Percentiles rank a stretch among this genome's conserved stretches.
Evolutionary conservation across 2,888 invertebrate species (phyloP).

Genomic region (Aporophyla lueneburgensis): DNA sequence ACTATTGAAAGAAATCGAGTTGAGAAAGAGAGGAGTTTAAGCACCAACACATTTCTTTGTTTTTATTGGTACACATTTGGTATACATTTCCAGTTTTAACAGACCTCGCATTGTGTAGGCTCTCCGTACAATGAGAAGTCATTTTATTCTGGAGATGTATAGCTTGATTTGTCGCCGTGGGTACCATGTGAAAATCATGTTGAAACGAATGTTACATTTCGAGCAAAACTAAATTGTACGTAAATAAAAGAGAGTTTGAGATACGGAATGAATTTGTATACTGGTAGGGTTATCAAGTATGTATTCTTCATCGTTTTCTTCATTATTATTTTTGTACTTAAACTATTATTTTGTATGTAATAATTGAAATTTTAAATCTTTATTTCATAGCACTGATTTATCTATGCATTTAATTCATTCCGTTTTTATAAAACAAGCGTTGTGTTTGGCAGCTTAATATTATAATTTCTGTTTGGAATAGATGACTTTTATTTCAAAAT

Average conservation of each 20-base stretch:
- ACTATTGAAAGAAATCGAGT: conserved; percentile 3
- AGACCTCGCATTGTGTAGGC: too few species aligned
- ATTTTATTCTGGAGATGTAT: too few species aligned
- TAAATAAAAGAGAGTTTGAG: conserved; percentile 41
- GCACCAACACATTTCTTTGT: not conserved
- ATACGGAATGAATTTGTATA: conserved; percentile 63
- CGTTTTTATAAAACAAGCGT: conserved; percentile 61
- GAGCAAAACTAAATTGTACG: conserved; percentile 44
- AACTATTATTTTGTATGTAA: conserved; percentile 40
- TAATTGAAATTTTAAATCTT: conserved; percentile 32
- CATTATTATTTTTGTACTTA: conserved; percentile 55
- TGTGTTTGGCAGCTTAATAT: conserved; percentile 74
- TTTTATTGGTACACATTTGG: not conserved
- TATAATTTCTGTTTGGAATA: conserved; percentile 47
- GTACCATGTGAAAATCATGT: not conserved
- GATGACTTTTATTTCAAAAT: conserved; percentile 18
- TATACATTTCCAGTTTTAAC: too few species aligned
- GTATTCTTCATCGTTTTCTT: conserved; percentile 36
- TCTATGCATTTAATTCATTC: conserved; percentile 72
- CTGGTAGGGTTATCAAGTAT: conserved; percentile 48
- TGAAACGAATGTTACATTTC: conserved; percentile 29
- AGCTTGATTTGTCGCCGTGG: too few species aligned
- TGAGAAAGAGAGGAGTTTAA: too few species aligned
- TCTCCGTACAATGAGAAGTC: too few species aligned
- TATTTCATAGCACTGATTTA: conserved; percentile 50